Base-by-base conservation (phyloP, 2,113 vertebrate species). In the Phylloscopus trochiloides region DNA sequence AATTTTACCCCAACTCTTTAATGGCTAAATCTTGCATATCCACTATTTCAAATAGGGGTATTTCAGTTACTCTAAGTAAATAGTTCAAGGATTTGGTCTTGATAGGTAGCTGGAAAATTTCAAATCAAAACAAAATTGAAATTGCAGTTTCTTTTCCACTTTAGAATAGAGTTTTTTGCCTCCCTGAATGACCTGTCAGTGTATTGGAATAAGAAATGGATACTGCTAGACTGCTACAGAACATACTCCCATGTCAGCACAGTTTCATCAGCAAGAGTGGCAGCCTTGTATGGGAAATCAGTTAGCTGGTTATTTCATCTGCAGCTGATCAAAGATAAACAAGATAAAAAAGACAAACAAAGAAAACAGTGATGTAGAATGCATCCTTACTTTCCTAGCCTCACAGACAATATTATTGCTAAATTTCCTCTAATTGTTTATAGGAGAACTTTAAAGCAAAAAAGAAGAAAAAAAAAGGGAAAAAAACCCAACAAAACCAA, bases 21-120 rank as follows among this genome's bases (percentile, higher is more conserved):
- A 96, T 96, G 92, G 91, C 97, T 98, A 97, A 98, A 97, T 97
- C 98, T 98, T 97, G 71, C 89, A 97, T 97, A 98, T 94, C 96
- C 93, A 83, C 86, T 96, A 74, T 97, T 97, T 98, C 96, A 94
- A 90, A 97, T 86, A 95, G 95, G 90, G 94, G 68, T 97, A 97
- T 98, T 97, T 97, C 96, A 96, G 89, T 97, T 98, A 96, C 92
- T 96, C 97, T 98, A 93, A 98, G 97, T 98, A 98, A 98, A 98
- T 95, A 98, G 94, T 96, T 96, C 71, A 95, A 95, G 95, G 96
- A 97, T 98, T 98, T 98, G 86, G 89, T 96, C 82, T 96, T 95
- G 92, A 97, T 96, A 96, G 92, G 72, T 94, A 96, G 86, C 84
- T 96, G 82, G 45, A 94, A 97, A 96, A 74, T 96, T 96, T 96